These are phyloP conservation scores for Antigone vipio DNA, from an alignment of 2,113 vertebrate species.

Conservation along the genomic window DNA sequence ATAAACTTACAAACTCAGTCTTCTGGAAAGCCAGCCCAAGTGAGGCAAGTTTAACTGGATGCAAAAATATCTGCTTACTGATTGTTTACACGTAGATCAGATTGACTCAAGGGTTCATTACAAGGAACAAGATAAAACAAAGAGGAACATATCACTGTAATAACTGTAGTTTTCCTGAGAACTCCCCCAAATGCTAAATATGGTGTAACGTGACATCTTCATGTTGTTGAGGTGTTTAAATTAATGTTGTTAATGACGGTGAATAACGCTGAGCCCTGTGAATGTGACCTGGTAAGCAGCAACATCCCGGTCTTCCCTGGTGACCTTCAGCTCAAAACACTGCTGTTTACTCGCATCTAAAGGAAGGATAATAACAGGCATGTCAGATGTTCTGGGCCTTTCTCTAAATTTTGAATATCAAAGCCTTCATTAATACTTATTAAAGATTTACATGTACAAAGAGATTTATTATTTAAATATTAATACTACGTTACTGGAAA, in stretches of 20 bases:
- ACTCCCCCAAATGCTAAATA: neutral
- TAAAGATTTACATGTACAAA: slow-evolving; percentile 21
- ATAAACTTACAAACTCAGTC: neutral
- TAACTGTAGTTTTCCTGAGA: neutral
- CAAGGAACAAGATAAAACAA: neutral
- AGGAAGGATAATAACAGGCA: slow-evolving; percentile 42
- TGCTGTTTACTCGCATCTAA: slow-evolving; percentile 5
- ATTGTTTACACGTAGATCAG: neutral
- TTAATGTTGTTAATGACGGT: neutral
- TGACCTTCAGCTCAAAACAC: slow-evolving; percentile 43
- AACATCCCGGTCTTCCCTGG: neutral
- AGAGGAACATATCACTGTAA: neutral
- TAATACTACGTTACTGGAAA: neutral
- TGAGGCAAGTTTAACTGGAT: accelerated
- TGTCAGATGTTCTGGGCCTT: neutral
- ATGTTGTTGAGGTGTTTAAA: neutral
- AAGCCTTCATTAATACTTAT: slow-evolving; percentile 59
- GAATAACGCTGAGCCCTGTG: neutral
- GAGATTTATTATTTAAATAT: slow-evolving; percentile 32
- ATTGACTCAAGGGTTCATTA: neutral
- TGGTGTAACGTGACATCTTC: accelerated
- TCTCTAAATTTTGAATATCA: slow-evolving; percentile 30
- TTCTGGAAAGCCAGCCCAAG: neutral
- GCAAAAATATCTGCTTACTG: neutral
- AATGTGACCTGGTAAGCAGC: neutral